Base-by-base conservation (phyloP, 64 coral and sea anemone genomes). In the Actinia tenebrosa region DNA sequence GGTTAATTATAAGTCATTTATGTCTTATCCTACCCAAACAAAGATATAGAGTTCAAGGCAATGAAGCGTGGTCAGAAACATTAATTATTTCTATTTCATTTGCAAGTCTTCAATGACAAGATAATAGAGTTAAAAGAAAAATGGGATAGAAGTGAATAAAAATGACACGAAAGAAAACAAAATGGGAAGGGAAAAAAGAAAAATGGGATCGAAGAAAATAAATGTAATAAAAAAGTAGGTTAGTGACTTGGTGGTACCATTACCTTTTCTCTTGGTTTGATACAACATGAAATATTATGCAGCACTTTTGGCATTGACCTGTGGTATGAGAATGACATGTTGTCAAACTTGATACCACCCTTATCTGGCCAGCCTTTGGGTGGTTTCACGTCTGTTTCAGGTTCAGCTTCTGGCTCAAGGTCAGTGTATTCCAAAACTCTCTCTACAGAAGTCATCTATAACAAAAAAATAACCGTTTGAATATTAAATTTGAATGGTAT, bases 401-500 rank as follows among this genome's bases (percentile, higher is more conserved):
- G 52, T 3, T 90, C 61, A 19, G 90, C 94, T 64, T 95, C 94
- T 25, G 94, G 77, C 89, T 95, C 90, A 1, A 95, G 87, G 68
- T 89, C 80, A 53, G 89, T 91, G 79, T 95, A 95, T 59, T 95
- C 94, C 50, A 95, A 56, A 8, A 95, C 86, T 72, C 94, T 90
- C 56, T 95, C 94, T 13, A 95, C 94, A 44, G 94, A 95, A 3
- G 94, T 95, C 94, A 95, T 95, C 94, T 95, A 16, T n/a, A 46
- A 44, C 83, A 5, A 56, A 68, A 26, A 79, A 16, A 25, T 19
- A 79, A 79, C 43, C n/a, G 30, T 37, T 37, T 37, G 30, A 37
- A 37, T 37, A 37, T 37, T 37, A 37, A 37, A 37, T 37, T 37
- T 37, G 30, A 37, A 37, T 37, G 30, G 30, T 37, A 37, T 37